phyloP scores from a whole-genome alignment of 1,140 invertebrate species.

The Lordiphosa stackelbergi region DNA sequence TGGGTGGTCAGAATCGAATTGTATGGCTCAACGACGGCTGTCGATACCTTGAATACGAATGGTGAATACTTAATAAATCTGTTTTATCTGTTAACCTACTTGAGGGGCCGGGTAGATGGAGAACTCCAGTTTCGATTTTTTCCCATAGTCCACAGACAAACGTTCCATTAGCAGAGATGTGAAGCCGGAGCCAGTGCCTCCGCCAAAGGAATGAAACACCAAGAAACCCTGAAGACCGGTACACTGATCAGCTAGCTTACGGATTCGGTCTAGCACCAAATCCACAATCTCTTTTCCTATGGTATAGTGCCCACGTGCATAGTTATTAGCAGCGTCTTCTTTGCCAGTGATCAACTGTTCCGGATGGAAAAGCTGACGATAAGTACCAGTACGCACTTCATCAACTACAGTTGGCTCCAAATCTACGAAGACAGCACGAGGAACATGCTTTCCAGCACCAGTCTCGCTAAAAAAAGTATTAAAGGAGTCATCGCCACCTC shows the following conservation, averaged over 20 bases:
- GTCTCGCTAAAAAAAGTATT: constrained; percentile 94
- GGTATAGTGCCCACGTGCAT: constrained; percentile 93
- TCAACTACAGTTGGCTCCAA: constrained; percentile 92
- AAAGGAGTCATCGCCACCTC: constrained; percentile 86
- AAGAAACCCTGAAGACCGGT: constrained; percentile 93
- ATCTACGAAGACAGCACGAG: constrained; percentile 90
- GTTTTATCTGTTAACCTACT: constrained; percentile 2
- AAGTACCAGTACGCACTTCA: constrained; percentile 90
- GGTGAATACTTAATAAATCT: background rate
- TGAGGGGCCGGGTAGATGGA: constrained; percentile 93
- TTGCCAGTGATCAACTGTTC: constrained; percentile 91
- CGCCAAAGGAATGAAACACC: constrained; percentile 93
- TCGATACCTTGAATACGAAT: constrained; percentile 80
- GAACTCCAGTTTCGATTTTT: constrained; percentile 93
- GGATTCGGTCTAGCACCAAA: constrained; percentile 86
- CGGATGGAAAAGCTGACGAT: constrained; percentile 90
- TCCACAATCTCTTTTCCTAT: constrained; percentile 93
- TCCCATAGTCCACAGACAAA: constrained; percentile 92
- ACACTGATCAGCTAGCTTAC: constrained; percentile 91
- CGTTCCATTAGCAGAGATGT: constrained; percentile 92
- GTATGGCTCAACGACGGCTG: constrained; percentile 93
- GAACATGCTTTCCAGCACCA: constrained; percentile 91
- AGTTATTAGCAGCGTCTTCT: constrained; percentile 94
- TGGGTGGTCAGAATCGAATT: constrained; percentile 90
- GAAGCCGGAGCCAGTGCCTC: constrained; percentile 92